Percentiles rank a stretch among this genome's conserved stretches.
Evolutionary conservation across 2,888 invertebrate species (phyloP).

Genomic region (Oasisia sp.): DNA sequence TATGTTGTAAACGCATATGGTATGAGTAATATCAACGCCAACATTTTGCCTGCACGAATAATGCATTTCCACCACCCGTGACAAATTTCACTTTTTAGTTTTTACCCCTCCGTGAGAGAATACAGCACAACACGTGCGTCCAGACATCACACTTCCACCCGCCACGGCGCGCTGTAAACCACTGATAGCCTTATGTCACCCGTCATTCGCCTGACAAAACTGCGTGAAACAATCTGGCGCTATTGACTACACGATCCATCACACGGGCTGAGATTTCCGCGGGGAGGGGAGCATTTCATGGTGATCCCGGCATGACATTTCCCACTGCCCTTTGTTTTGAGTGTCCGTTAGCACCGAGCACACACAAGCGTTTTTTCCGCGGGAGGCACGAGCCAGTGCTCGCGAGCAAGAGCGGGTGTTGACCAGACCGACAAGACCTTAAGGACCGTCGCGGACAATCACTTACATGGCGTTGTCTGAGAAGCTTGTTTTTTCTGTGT

Average conservation of each 20-base stretch:
- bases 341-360: background rate
- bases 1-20: no score
- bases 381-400: background rate
- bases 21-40: no score
- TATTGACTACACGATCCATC: background rate
- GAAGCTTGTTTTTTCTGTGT: no score
- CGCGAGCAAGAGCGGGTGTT: background rate
- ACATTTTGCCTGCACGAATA: background rate
- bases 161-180: background rate
- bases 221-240: constrained; percentile 1
- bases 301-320: background rate
- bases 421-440: background rate
- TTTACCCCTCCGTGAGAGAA: background rate
- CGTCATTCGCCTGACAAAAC: background rate
- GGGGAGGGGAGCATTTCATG: background rate
- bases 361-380: background rate
- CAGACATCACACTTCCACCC: background rate
- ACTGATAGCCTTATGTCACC: background rate
- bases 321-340: background rate
- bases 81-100: background rate
- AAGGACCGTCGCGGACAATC: no score
- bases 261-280: background rate
- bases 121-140: background rate
- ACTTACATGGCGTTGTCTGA: no score
- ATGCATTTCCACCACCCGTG: background rate